These are phyloP conservation scores for Struthidea cinerea DNA, from an alignment of 2,113 vertebrate species.

Conservation along the genomic window DNA sequence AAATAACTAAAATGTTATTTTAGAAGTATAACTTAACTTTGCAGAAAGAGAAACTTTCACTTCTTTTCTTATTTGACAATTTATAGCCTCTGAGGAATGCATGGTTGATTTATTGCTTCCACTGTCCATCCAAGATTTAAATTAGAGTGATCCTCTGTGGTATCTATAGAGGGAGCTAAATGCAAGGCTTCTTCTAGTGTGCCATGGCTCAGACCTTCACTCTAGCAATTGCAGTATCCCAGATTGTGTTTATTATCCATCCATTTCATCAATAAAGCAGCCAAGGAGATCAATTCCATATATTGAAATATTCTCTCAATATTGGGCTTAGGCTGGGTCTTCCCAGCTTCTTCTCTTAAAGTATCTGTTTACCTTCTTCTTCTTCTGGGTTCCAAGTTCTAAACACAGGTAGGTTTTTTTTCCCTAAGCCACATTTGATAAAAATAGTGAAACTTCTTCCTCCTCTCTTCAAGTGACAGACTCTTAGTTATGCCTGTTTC, in stretches of 20 bases:
- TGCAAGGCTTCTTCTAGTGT: neutral
- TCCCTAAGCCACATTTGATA: neutral
- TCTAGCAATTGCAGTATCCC: neutral
- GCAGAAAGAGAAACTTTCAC: neutral
- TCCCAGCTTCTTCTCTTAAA: neutral
- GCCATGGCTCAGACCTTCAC: neutral
- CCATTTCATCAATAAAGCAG: neutral
- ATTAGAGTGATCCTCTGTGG: neutral
- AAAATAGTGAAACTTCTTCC: neutral
- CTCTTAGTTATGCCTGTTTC: neutral
- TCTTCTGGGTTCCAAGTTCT: neutral
- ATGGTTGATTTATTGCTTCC: neutral
- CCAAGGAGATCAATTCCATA: neutral
- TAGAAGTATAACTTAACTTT: neutral
- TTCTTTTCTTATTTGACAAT: neutral
- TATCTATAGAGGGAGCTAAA: neutral
- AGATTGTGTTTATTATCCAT: neutral
- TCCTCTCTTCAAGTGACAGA: neutral
- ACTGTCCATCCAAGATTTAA: neutral
- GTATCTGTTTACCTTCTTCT: neutral
- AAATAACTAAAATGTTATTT: neutral
- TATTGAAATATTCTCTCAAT: neutral
- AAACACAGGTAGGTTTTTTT: neutral
- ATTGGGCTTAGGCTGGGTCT: neutral
- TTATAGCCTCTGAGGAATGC: neutral